Conservation (phyloP, 2,113 vertebrate genomes). For the Oenanthe melanoleuca region DNA sequence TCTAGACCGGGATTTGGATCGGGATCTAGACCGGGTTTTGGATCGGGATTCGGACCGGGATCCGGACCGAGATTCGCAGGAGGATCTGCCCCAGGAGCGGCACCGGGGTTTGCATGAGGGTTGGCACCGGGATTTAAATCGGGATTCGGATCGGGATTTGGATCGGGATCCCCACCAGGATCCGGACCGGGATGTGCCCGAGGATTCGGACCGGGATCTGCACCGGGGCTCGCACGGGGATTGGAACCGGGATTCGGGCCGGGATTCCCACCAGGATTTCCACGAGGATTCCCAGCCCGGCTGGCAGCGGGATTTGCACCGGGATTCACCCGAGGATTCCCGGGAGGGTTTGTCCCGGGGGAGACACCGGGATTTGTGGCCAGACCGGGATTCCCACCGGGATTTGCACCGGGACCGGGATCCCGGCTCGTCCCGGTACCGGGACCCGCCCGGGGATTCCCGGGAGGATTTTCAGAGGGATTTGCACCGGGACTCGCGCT, state of each 20-base stretch:
- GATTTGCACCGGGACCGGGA: background rate
- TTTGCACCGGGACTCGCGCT: fast-evolving
- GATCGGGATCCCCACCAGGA: background rate
- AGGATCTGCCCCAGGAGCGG: too few relatives aligned
- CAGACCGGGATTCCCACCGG: background rate
- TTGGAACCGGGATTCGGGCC: background rate
- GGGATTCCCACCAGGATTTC: background rate
- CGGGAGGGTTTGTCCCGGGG: too few relatives aligned
- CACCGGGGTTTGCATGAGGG: too few relatives aligned
- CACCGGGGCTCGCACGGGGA: background rate
- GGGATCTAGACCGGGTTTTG: too few relatives aligned
- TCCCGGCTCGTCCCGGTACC: background rate
- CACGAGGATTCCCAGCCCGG: background rate
- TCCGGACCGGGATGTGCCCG: too few relatives aligned
- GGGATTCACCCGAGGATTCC: background rate
- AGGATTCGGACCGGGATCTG: background rate
- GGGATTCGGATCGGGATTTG: background rate
- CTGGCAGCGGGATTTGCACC: background rate
- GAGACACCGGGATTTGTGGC: background rate
- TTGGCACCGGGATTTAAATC: too few relatives aligned
- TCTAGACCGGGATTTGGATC: fast-evolving
- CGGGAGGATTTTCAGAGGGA: background rate
- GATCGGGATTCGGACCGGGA: background rate
- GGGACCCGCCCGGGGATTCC: background rate
- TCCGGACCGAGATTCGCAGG: background rate